These are phyloP conservation scores for Troides helena DNA, from an alignment of 2,888 invertebrate genomes.

Conservation along the genomic window DNA sequence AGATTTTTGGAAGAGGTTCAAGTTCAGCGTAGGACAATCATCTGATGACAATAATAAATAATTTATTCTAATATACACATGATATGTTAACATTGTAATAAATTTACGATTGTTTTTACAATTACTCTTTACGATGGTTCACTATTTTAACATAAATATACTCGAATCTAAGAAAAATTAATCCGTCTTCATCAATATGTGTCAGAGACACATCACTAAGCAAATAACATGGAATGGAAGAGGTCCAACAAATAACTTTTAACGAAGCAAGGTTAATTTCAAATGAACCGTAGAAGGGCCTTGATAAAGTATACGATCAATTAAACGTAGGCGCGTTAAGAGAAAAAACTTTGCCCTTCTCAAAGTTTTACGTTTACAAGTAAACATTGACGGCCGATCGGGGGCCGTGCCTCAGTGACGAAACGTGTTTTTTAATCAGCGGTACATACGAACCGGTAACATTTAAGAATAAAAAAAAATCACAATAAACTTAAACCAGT, in stretches of 20 bases:
- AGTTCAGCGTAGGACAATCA: no score
- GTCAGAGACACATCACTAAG: neutral
- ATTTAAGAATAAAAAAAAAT: no score
- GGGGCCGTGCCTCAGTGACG: slow-evolving; percentile 35
- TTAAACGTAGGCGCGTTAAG: slow-evolving; percentile 53
- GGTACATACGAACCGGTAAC: slow-evolving; percentile 20
- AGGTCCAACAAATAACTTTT: neutral
- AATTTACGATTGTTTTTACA: neutral
- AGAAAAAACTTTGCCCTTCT: slow-evolving; percentile 41
- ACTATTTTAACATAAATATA: neutral
- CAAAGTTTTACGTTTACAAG: slow-evolving; percentile 48
- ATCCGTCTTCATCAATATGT: neutral
- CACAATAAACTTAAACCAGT: no score
- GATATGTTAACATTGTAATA: no score
- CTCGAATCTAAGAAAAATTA: no score
- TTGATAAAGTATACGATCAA: slow-evolving; percentile 59
- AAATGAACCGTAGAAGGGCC: slow-evolving; percentile 12
- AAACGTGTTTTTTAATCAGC: slow-evolving; percentile 31
- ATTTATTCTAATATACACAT: no score
- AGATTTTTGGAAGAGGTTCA: no score
- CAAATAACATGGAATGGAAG: neutral
- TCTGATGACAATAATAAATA: no score
- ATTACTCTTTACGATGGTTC: neutral
- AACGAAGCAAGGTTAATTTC: neutral
- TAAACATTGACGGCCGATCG: slow-evolving; percentile 55